Percentiles rank a stretch among this genome's conserved stretches.
phyloP scores from a whole-genome alignment of 2,797 vertebrate genomes.

The Sebastes hubbsi region DNA sequence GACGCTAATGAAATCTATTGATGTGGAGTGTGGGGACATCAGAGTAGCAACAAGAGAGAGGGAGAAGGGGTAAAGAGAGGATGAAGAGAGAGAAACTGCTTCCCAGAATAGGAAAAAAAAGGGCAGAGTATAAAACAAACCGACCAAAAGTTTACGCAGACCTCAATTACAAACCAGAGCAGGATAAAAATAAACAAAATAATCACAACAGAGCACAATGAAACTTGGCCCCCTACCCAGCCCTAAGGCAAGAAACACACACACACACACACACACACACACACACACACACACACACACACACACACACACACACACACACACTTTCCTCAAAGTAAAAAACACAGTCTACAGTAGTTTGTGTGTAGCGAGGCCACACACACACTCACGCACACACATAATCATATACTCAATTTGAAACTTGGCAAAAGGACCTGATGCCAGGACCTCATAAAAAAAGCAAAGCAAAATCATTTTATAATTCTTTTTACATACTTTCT shows the following conservation, averaged over 20 bases:
- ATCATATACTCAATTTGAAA: conserved; percentile 57
- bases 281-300: conserved; percentile 9
- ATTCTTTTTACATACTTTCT: conserved; percentile 1
- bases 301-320: neutral
- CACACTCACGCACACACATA: conserved; percentile 54
- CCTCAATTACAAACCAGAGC: conserved; percentile 81
- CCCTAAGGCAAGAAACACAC: conserved; percentile 7
- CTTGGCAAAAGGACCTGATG: conserved; percentile 13
- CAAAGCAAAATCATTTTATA: neutral
- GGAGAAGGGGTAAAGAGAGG: conserved; percentile 43
- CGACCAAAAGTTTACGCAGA: conserved; percentile 78
- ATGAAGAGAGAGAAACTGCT: conserved; percentile 63
- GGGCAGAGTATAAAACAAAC: conserved; percentile 67
- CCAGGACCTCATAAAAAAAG: conserved; percentile 13
- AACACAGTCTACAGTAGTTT: conserved; percentile 44
- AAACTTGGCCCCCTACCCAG: conserved; percentile 65
- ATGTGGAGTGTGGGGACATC: conserved; percentile 82
- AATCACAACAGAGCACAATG: conserved; percentile 73
- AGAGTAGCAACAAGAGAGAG: conserved; percentile 64
- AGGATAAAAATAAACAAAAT: conserved; percentile 83
- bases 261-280: neutral
- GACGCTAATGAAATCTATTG: conserved; percentile 84
- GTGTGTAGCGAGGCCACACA: conserved; percentile 35
- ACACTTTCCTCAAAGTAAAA: conserved; percentile 36
- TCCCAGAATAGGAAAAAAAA: conserved; percentile 69